Base-by-base conservation (phyloP, 2,888 invertebrate species). In the Lasioglossum oenotherae region DNA sequence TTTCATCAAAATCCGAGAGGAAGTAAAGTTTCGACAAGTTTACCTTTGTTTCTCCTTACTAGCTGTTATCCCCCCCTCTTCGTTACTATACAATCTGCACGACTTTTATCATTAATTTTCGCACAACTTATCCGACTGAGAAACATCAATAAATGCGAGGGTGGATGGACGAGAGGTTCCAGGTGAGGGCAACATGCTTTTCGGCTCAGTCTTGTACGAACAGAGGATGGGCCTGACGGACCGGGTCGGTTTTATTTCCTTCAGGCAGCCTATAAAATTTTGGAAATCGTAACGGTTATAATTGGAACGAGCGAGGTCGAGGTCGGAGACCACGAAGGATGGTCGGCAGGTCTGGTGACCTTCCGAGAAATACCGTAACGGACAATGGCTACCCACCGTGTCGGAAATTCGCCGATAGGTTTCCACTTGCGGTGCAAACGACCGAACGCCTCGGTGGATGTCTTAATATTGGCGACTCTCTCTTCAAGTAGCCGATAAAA, bases 351-450 rank as follows among this genome's bases (percentile, higher is more conserved):
- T 85, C 87, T 44, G 83, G 77, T 85, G 88, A 87, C 89, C 90
- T 92, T 92, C 91, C 86, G 49, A 88, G 92, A 92, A 92, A 84
- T 74, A 81, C 74, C 81, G 82, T 88, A 84, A 86, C 84, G 82
- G 79, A 88, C 86, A 88, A 89, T 88, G 77, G 49, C 80, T 77
- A 82, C 83, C 84, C 86, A 87, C 76, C 86, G 86, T 78, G 80
- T 86, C 49, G 85, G 76, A 89, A 88, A 88, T 88, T 86, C 84
- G 10, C 84, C 76, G 90, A 90, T 88, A 81, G 82, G 81, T 82
- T 74, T 86, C 71, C 75, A 83, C 53, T 81, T 79, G 82, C 67
- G 49, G 67, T 10, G 74, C 44, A 44, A 81, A 84, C 75, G 27
- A 16, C 46, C 19, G 4, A 23, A 23, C 71, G 60, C 44, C 44